phyloP scores from a whole-genome alignment of 2,113 vertebrate species.

The Bubalus kerabau region DNA sequence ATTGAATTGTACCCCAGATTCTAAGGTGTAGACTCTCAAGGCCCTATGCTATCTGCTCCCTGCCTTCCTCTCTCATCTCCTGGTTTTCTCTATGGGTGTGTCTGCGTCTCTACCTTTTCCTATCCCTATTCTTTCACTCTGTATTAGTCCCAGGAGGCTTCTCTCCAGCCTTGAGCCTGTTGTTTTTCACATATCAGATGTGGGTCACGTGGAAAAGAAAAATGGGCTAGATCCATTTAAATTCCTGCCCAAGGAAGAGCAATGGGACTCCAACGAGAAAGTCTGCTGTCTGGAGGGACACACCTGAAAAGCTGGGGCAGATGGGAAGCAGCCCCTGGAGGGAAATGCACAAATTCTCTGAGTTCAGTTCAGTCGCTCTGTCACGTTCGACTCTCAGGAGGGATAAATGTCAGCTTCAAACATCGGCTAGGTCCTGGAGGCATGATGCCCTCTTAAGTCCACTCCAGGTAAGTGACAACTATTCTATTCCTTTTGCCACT shows the following conservation, averaged over 20 bases:
- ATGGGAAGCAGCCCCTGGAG: not conserved
- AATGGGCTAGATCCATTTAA: not conserved
- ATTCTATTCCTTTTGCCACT: not conserved
- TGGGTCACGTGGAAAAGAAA: not conserved
- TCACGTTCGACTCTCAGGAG: not conserved
- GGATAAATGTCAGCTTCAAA: not conserved
- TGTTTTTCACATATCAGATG: not conserved
- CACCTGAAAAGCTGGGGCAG: not conserved
- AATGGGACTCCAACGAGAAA: not conserved
- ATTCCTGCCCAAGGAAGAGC: not conserved
- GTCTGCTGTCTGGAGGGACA: not conserved
- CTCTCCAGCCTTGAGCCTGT: not conserved
- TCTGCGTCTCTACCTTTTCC: not conserved
- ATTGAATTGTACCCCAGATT: not conserved
- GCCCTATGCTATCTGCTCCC: not conserved
- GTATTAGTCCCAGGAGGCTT: not conserved
- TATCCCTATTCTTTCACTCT: not conserved
- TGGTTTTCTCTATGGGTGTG: not conserved
- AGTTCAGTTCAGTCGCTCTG: not conserved
- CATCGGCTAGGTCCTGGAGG: not conserved
- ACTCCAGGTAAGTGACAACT: not conserved
- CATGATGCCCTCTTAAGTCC: not conserved
- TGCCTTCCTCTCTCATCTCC: not conserved
- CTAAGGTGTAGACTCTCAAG: not conserved
- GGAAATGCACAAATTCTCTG: not conserved